phyloP scores from a whole-genome alignment of 2,113 vertebrate genomes.

The Trochalopteron elliotii region DNA sequence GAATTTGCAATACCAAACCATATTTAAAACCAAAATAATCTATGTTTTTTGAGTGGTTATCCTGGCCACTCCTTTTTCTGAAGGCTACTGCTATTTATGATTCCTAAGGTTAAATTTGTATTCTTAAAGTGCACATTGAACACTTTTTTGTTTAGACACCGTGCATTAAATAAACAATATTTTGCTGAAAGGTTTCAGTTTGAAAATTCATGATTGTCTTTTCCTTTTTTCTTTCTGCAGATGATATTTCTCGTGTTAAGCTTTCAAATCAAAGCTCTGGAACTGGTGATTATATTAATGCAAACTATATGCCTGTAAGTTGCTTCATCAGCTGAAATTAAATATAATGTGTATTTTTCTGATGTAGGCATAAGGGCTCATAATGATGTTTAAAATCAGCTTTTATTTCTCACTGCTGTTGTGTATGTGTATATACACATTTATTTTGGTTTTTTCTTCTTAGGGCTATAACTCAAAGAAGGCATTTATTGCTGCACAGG shows the following conservation, averaged over 20 bases:
- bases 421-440: neutral
- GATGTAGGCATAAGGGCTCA: neutral
- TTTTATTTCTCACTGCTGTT: neutral
- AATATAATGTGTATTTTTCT: neutral
- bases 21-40: neutral
- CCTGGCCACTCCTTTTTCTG: neutral
- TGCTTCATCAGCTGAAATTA: neutral
- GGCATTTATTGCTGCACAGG: slow-evolving; percentile 94
- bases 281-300: slow-evolving; percentile 92
- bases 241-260: slow-evolving; percentile 93
- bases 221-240: slow-evolving; percentile 62
- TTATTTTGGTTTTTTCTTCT: neutral
- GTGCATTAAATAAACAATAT: neutral
- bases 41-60: neutral
- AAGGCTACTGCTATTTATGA: neutral
- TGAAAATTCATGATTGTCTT: neutral
- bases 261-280: slow-evolving; percentile 80
- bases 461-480: slow-evolving; percentile 90
- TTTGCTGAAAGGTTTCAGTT: neutral
- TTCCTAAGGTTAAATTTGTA: neutral
- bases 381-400: neutral
- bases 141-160: neutral
- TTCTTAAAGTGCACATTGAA: neutral
- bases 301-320: slow-evolving; percentile 94
- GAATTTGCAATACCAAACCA: neutral